Evolutionary conservation across 2,113 vertebrate genomes (phyloP).

Genomic region (Suricata suricatta): DNA sequence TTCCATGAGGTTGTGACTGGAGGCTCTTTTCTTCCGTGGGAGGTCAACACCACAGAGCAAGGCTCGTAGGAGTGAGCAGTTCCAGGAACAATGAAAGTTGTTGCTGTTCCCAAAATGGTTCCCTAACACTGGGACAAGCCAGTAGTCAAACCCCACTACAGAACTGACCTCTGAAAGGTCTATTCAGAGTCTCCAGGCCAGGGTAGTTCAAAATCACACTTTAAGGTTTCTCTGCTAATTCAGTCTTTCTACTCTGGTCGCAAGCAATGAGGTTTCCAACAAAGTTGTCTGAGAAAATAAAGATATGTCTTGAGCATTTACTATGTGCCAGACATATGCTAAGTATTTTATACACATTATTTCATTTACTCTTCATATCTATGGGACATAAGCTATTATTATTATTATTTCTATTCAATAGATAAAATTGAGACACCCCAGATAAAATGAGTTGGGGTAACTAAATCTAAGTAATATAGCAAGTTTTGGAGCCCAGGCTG

Average conservation of each 20-base stretch:
- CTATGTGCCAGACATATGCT: slow-evolving; percentile 70
- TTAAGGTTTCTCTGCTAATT: background rate
- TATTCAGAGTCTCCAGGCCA: background rate
- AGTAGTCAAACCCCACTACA: background rate
- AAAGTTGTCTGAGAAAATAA: slow-evolving; percentile 58
- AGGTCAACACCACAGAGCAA: background rate
- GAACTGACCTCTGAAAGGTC: background rate
- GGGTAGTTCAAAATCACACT: background rate
- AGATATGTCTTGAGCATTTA: slow-evolving; percentile 73
- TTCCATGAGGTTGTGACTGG: background rate
- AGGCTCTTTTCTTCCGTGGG: background rate
- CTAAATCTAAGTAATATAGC: background rate
- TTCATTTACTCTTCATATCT: background rate
- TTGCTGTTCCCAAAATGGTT: background rate
- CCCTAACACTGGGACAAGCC: background rate
- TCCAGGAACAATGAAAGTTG: background rate
- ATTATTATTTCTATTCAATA: background rate
- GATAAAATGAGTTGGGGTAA: background rate
- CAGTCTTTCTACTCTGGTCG: background rate
- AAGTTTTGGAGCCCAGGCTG: background rate
- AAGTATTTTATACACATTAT: background rate
- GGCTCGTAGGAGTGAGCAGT: background rate
- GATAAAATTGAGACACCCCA: background rate
- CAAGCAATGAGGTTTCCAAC: background rate
- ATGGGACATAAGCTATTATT: background rate